Evolutionary conservation across 2,113 vertebrate species (phyloP), one percentile per base, ranked within the genome.

Genomic region (Vanacampus margaritifer): DNA sequence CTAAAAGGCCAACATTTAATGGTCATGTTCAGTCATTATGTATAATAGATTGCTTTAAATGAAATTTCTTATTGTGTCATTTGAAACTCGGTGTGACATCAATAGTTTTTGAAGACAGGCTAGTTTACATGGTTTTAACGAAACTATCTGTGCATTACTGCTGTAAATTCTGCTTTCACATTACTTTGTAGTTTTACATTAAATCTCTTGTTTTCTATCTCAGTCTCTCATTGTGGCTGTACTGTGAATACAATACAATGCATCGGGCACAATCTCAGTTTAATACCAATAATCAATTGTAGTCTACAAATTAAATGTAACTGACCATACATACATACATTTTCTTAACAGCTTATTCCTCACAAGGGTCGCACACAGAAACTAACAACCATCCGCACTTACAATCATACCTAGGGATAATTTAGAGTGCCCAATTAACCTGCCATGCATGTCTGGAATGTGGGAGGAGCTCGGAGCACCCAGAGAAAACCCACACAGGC

Each of bases 81-180:
- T 80, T 86, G 79, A 67, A 75, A 79, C 71, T 64, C 5, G 65
- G 70, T 68, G 45, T 61, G 75, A 77, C 32, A 74, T 72, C n/a
- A 69, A 67, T 73, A 54, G 64, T 10, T 5, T 73, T 69, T 84
- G 80, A 89, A 86, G 79, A 68, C 71, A 80, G 58, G 46, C 67
- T 78, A 78, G 69, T 86, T 74, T 60, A 65, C 68, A 74, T 75
- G 35, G 71, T 78, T 26, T 53, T 53, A 53, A 45, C 66, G 74
- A 74, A 80, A 36, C 51, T 75, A 80, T 77, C 77, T 78, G 65
- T 85, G 61, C 64, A 62, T 43, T 43, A 73, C 51, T 83, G 78
- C 76, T 91, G 90, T 90, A 89, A 45, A 89, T 89, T 75, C 64
- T 86, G 74, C 85, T 89, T 86, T 81, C 61, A 74, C 80, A 70